Conservation (phyloP, 2,888 invertebrate genomes). For the Ectobius pallidus region DNA sequence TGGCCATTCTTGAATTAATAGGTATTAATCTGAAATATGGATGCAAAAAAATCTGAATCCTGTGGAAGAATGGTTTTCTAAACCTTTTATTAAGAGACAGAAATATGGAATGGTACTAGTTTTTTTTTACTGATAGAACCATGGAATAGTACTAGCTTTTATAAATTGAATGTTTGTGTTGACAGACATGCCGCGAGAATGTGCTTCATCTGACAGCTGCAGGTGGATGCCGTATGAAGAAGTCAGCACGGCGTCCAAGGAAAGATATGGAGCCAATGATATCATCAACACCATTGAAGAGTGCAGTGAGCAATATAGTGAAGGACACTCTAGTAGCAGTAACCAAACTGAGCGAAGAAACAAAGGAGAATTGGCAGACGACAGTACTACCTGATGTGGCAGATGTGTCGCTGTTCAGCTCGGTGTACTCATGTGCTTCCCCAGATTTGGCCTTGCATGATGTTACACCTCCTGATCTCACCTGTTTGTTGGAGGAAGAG, state of each 20-base stretch:
- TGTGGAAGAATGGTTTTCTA: too few relatives aligned
- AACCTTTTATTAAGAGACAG: too few relatives aligned
- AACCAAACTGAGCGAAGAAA: conserved; percentile 43
- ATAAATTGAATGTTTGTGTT: too few relatives aligned
- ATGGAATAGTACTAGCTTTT: too few relatives aligned
- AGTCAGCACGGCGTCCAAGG: conserved; percentile 11
- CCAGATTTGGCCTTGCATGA: conserved; percentile 52
- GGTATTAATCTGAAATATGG: too few relatives aligned
- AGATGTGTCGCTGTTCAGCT: conserved; percentile 41
- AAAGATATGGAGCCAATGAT: conserved; percentile 34
- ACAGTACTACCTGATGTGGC: conserved; percentile 36
- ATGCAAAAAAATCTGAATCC: too few relatives aligned
- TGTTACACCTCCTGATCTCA: conserved; percentile 57
- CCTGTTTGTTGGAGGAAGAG: conserved; percentile 60
- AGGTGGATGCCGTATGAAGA: conserved; percentile 36
- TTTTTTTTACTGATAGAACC: too few relatives aligned
- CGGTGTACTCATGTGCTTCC: conserved; percentile 38
- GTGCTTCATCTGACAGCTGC: conserved; percentile 37
- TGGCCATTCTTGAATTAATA: too few relatives aligned
- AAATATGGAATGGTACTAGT: too few relatives aligned
- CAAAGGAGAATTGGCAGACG: conserved; percentile 45
- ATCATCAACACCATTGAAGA: conserved; percentile 36
- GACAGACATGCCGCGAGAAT: conserved; percentile 43
- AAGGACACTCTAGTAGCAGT: conserved; percentile 35
- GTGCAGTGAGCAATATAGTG: conserved; percentile 17